Percentiles rank a stretch among this genome's conserved stretches.
Conservation (phyloP, 2,797 vertebrate genomes). For the Alexandromys oeconomus region DNA sequence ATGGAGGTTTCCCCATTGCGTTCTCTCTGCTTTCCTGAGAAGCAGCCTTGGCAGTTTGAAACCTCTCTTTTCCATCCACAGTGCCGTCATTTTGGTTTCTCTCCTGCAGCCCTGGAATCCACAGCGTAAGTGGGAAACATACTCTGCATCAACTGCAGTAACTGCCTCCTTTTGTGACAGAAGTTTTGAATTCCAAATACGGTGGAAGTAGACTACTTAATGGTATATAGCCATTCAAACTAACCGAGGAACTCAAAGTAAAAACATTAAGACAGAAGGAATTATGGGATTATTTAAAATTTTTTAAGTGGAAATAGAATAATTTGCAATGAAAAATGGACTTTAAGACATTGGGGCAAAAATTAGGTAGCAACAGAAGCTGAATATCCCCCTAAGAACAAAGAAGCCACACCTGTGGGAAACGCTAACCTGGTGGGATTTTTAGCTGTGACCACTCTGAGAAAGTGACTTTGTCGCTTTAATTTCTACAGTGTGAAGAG, state of each 20-base stretch:
- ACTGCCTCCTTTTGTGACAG: not conserved
- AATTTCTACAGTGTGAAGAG: not conserved
- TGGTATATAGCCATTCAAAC: not conserved
- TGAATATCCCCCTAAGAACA: not conserved
- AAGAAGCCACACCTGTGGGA: not conserved
- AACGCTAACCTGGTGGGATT: not conserved
- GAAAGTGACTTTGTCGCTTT: not conserved
- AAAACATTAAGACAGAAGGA: not conserved
- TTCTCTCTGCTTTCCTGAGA: not conserved
- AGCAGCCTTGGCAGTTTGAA: not conserved
- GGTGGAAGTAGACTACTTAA: slow-evolving; percentile 4
- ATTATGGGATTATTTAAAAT: not conserved
- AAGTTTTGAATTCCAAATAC: not conserved
- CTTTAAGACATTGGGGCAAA: slow-evolving; percentile 1
- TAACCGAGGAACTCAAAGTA: not conserved
- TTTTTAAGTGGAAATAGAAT: not conserved
- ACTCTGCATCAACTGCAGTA: not conserved
- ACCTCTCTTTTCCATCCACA: not conserved
- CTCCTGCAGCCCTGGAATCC: not conserved
- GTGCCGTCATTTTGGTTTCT: not conserved
- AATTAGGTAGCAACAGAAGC: not conserved
- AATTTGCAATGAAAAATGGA: not conserved
- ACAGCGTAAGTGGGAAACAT: not conserved
- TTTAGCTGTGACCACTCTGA: not conserved
- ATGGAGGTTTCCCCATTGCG: too few relatives aligned